A percentile compares a stretch with the other conserved stretches of the same genome.
Evolutionary conservation across 1,140 invertebrate genomes (phyloP).

Genomic region (Danaus plexippus): DNA sequence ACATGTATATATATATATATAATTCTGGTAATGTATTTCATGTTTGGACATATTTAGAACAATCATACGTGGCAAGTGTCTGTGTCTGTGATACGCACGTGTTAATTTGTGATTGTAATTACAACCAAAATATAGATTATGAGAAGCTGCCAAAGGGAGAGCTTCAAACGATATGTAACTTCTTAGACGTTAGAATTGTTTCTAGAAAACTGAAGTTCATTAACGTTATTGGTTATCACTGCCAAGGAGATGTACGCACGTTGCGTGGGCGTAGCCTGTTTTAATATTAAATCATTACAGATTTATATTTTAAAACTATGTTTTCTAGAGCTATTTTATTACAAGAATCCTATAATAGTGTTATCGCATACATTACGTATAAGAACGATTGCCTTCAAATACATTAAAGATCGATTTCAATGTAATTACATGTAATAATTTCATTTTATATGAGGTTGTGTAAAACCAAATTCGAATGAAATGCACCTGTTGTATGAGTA

Average conservation of each 20-base stretch:
- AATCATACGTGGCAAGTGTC: slow-evolving; percentile 12
- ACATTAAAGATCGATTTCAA: too few relatives aligned
- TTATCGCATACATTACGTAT: too few relatives aligned
- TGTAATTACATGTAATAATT: too few relatives aligned
- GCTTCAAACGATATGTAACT: slow-evolving; percentile 7
- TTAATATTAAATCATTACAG: slow-evolving; percentile 19
- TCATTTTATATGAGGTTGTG: too few relatives aligned
- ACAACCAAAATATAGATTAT: slow-evolving; percentile 14
- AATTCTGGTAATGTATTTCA: slow-evolving; percentile 8
- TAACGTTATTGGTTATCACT: slow-evolving; percentile 52
- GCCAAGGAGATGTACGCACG: slow-evolving; percentile 49
- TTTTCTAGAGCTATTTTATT: too few relatives aligned
- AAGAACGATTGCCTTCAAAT: too few relatives aligned
- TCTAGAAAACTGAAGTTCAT: slow-evolving; percentile 55
- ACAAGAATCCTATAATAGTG: too few relatives aligned
- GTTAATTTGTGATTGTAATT: slow-evolving; percentile 7
- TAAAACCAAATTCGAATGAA: too few relatives aligned
- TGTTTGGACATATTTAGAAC: slow-evolving; percentile 6
- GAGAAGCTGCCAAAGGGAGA: slow-evolving; percentile 2
- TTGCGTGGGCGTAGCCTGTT: slow-evolving; percentile 26
- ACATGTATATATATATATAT: too few relatives aligned
- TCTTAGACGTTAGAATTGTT: slow-evolving; percentile 33
- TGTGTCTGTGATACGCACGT: slow-evolving; percentile 11
- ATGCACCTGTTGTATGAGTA: too few relatives aligned
- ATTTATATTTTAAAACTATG: too few relatives aligned